Evolutionary conservation across 2,113 vertebrate species (phyloP), one percentile per base, ranked within the genome.

Genomic region (Cephalopterus ornatus): DNA sequence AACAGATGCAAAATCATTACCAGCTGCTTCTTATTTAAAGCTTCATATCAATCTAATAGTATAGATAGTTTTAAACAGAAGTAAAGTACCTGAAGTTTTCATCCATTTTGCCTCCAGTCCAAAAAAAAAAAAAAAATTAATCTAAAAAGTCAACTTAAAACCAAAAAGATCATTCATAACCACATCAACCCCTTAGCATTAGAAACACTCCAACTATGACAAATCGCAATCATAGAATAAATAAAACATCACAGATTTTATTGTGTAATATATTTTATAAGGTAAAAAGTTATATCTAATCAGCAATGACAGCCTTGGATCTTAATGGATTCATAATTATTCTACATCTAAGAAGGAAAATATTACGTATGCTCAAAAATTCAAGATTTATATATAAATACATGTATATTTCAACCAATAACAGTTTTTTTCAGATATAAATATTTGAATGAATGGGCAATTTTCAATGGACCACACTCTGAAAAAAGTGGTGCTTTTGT

Each of bases 11-110:
- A 93, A 97, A 95, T 88, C 88, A 86, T 85, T 93, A 78, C 65
- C 92, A 96, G 94, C 93, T 96, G 83, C 85, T 94, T 96, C 70
- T 92, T 94, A 91, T 92, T 97, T 96, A 95, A 94, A 91, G 88
- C 76, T 91, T 72, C 72, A 30, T 78, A 78, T 86, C 53, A 6
- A 0, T 33, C 28, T 67, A 61, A 46, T 59, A 33, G 18, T 27
- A 41, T 28, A 53, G 56, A 27, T 46, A 44, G 59, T 75, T 93
- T 63, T 47, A 81, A 58, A 56, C 0, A 3, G 44, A 86, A 70
- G 27, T 10, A 53, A 86, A 0, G 13, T 55, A 56, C 33, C 58
- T 85, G 71, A 79, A 37, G 10, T 61, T 92, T 81, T 87, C 22
- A 67, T 50, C 14, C 30, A 47, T 74, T 85, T 63, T 52, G 35